Percentiles rank a stretch among this genome's conserved stretches.
Evolutionary conservation across 2,113 vertebrate species (phyloP).

Genomic region (Sinocyclocheilus rhinocerous): DNA sequence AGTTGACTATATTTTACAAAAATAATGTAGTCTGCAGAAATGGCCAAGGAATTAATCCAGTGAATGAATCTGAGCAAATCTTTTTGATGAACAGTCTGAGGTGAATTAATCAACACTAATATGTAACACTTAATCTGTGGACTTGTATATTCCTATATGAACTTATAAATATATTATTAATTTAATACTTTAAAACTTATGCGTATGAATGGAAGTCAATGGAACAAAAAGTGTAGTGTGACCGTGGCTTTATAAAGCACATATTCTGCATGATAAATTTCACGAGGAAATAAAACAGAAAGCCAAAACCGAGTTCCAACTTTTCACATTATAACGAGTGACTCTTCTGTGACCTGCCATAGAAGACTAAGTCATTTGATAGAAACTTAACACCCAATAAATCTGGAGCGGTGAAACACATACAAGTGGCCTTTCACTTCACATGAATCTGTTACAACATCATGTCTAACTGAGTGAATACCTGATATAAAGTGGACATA

Average conservation of each 20-base stretch:
- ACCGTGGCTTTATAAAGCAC: no score
- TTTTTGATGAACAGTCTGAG: not conserved
- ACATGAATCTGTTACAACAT: not conserved
- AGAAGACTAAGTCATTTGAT: conserved; percentile 13
- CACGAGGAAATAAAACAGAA: conserved; percentile 29
- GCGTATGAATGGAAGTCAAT: no score
- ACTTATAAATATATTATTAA: not conserved
- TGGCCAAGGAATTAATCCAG: not conserved
- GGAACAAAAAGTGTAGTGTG: no score
- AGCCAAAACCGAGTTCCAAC: conserved; percentile 16
- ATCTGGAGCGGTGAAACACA: not conserved
- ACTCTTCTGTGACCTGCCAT: conserved; percentile 16
- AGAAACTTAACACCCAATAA: conserved; percentile 30
- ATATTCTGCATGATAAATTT: no score
- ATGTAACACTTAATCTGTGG: not conserved
- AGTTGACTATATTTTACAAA: no score
- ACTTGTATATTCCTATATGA: not conserved
- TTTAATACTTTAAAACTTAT: not conserved
- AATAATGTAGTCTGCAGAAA: not conserved
- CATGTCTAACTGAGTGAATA: not conserved
- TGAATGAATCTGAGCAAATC: not conserved
- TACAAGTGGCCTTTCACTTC: not conserved
- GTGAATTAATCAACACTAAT: not conserved
- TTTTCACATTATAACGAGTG: conserved; percentile 9
- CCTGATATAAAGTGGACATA: not conserved